These are phyloP conservation scores for Campylomormyrus tamandua DNA, from an alignment of 2,113 vertebrate genomes.

Conservation along the genomic window DNA sequence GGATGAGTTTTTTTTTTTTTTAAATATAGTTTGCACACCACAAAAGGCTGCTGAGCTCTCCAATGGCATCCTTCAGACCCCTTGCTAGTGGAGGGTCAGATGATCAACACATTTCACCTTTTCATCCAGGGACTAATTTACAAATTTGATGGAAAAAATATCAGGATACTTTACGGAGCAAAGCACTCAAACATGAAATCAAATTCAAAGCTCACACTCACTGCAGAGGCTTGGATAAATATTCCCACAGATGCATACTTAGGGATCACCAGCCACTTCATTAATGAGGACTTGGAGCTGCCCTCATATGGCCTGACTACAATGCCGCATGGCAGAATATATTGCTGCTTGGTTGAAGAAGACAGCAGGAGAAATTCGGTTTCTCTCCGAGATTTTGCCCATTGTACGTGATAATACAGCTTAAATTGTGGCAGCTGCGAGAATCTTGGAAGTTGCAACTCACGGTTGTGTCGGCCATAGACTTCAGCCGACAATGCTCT, in stretches of 20 bases:
- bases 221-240: constrained; percentile 13
- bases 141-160: constrained; percentile 13
- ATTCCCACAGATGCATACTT: constrained; percentile 14
- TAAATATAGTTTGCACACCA: neutral
- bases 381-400: neutral
- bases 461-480: neutral
- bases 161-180: neutral
- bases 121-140: neutral
- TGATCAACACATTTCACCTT: neutral
- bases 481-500: neutral
- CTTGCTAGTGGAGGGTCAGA: neutral
- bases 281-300: constrained; percentile 12
- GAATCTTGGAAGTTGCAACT: neutral
- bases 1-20: neutral
- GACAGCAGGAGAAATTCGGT: neutral
- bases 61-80: neutral
- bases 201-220: constrained; percentile 2
- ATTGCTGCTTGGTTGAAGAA: neutral
- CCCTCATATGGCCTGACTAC: neutral
- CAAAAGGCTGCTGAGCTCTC: neutral
- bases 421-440: neutral
- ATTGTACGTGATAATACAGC: neutral
- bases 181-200: constrained; percentile 19
- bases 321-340: neutral
- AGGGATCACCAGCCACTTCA: constrained; percentile 14